phyloP scores from a whole-genome alignment of 1,140 invertebrate genomes.

The Drosophila suzukii region DNA sequence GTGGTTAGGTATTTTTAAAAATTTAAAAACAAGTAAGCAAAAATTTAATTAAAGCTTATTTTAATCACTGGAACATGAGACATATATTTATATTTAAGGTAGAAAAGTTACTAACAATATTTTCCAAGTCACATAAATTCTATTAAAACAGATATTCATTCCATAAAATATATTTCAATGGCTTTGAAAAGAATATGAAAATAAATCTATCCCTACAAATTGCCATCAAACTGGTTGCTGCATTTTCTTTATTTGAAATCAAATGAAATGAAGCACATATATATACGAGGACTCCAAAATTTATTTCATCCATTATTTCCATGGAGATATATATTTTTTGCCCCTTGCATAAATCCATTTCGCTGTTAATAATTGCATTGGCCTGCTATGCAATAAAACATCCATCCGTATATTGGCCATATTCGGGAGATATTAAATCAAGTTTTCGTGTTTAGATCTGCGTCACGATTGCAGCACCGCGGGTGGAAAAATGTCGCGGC shows the following conservation, averaged over 20 bases:
- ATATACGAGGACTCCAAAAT: background rate
- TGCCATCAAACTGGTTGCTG: no score
- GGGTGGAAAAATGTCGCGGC: conserved; percentile 46
- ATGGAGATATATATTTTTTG: background rate
- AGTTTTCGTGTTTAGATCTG: conserved; percentile 13
- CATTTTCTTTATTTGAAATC: no score
- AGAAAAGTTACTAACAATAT: background rate
- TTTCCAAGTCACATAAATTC: background rate
- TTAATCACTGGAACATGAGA: no score
- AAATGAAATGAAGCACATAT: background rate
- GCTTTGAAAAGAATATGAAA: no score
- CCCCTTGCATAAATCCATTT: background rate
- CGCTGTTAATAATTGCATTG: background rate
- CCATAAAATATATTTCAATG: no score
- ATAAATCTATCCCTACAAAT: no score
- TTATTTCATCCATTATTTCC: background rate
- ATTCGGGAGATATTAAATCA: background rate
- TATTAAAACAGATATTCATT: background rate
- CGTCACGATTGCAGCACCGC: conserved; percentile 15
- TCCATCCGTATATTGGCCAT: conserved; percentile 1
- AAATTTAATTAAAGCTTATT: no score
- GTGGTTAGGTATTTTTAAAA: background rate
- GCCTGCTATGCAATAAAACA: background rate
- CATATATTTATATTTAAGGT: no score
- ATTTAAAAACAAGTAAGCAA: no score